Base-by-base conservation (phyloP, 2,888 invertebrate genomes). In the Drosophila suboccidentalis region DNA sequence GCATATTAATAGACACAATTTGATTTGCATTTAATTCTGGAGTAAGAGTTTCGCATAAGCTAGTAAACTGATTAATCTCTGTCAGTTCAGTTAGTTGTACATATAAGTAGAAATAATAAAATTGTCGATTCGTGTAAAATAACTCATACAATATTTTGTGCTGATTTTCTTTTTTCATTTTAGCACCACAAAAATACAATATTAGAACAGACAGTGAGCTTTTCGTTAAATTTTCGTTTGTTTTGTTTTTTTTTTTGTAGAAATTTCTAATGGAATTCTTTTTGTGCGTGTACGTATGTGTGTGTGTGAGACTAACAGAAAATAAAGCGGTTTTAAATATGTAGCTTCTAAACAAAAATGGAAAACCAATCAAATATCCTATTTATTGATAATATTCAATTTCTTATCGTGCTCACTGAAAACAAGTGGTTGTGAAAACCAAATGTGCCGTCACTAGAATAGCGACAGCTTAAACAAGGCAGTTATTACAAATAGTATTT, bases 401-500 rank as follows among this genome's bases (percentile, higher is more conserved):
- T 41, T 76, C 61, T 58, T 71, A 69, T 70, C 29, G 74, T 66
- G 83, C 69, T 83, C 74, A 75, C 68, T 77, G 75, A 83, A 86
- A 82, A 72, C 80, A 71, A 83, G 71, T 76, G 77, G 64, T 80
- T 69, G 70, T 66, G 71, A 57, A 72, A 71, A 73, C 65, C 41
- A 51, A 77, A 65, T 62, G 51, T 29, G 58, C 69, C 51, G 53
- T 47, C 61, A 13, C 34, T n/a, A 13, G 5, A 29, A 29, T 19
- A 32, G 57, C 66, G 68, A 77, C 80, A 83, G 81, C 84, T 75
- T 70, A 89, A 84, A 73, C 71, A 78, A 84, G 87, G 84, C 84
- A 84, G 84, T 84, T 89, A 87, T 84, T 89, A 87, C 71, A 89
- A 82, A 82, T 79, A 83, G 87, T 87, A 80, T 71, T 76, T 80